These are phyloP conservation scores for Phalacrocorax carbo DNA, from an alignment of 2,113 vertebrate genomes.

Conservation along the genomic window DNA sequence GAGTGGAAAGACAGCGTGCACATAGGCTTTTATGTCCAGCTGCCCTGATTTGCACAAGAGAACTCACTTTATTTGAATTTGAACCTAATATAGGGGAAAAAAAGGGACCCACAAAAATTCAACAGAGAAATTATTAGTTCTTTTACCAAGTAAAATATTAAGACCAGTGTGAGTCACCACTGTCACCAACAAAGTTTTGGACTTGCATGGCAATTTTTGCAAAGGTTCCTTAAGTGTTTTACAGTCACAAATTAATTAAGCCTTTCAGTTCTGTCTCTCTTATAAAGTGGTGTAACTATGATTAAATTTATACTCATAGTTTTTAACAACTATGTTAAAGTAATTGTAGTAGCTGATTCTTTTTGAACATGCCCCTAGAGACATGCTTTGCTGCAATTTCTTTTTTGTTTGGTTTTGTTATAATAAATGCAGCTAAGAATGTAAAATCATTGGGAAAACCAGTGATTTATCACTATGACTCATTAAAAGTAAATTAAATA, in stretches of 20 bases:
- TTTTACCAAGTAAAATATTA: slow-evolving; percentile 21
- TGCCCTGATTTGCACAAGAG: slow-evolving; percentile 60
- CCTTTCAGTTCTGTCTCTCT: background rate
- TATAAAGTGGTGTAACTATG: background rate
- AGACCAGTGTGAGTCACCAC: background rate
- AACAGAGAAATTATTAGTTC: background rate
- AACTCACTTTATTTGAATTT: slow-evolving; percentile 56
- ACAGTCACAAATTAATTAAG: slow-evolving; percentile 16
- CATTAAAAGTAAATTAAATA: background rate
- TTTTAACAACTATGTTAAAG: slow-evolving; percentile 5
- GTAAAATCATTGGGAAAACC: background rate
- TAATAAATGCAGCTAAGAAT: background rate
- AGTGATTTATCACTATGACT: background rate
- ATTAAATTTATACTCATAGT: background rate
- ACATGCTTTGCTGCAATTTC: background rate
- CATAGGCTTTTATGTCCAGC: slow-evolving; percentile 67
- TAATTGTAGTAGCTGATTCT: background rate
- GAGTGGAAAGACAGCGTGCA: slow-evolving; percentile 68
- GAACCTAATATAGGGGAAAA: slow-evolving; percentile 14
- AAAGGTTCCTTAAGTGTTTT: background rate
- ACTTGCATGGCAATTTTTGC: background rate
- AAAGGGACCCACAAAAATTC: background rate
- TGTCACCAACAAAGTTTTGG: background rate
- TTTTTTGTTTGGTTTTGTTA: background rate
- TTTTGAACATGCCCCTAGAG: background rate